Base-by-base conservation (phyloP, 2,797 vertebrate genomes). In the Protonibea diacanthus region DNA sequence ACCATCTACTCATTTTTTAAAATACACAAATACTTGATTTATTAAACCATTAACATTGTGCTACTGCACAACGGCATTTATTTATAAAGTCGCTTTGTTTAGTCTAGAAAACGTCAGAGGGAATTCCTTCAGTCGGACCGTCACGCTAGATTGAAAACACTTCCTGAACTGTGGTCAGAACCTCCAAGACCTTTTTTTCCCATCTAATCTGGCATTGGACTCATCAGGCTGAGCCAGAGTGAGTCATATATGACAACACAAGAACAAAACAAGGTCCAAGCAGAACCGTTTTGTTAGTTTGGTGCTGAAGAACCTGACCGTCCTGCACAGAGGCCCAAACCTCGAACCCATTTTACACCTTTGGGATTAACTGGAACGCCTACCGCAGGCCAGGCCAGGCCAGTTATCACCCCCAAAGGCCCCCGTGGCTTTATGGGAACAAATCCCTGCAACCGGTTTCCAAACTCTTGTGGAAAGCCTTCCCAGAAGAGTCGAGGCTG, bases 241-340 rank as follows among this genome's bases (percentile, higher is more conserved):
- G 33, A 33, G 33, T 33, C 8, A 33, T 8, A 33, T 33, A 33
- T 8, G 8, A 33, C 33, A 33, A 33, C 33, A 2, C 33, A 38
- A 29, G 38, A 7, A 40, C 42, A 20, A 55, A 68, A 53, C 6
- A 1, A 60, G 4, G 25, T 53, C 20, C 14, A 10, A 45, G 40
- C 47, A 27, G 42, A 60, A 55, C 47, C 3, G n/a, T 33, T 47
- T 38, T 18, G 20, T 21, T 5, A 73, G 10, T 48, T 40, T 12
- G 18, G 13, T 49, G 20, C 18, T 51, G 23, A 68, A 29, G 52
- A 62, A 53, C 58, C 9, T 29, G 62, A 76, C 4, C 3, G 20
- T 63, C 49, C 9, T 47, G 52, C 59, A 80, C 12, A 74, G n/a
- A 60, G 29, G 12, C 18, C 21, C 29, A 20, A 8, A 68, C 47